These are phyloP conservation scores for Pseudococcus jackbeardsleyi DNA, from an alignment of 2,888 invertebrate genomes.

Conservation along the genomic window DNA sequence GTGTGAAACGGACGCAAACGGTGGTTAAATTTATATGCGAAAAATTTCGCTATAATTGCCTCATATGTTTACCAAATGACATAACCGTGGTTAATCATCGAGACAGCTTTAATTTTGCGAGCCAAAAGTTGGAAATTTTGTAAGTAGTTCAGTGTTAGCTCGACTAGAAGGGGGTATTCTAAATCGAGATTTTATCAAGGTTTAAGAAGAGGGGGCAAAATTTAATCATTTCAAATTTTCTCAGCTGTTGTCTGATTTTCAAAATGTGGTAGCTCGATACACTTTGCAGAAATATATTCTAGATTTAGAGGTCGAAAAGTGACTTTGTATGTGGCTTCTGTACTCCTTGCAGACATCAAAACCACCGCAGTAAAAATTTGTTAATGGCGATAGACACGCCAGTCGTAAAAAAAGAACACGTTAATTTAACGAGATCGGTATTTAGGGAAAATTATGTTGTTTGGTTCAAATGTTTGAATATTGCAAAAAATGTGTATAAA, in stretches of 20 bases:
- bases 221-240: too few relatives aligned
- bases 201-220: too few relatives aligned
- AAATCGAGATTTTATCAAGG: too few relatives aligned
- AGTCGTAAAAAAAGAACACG: not conserved
- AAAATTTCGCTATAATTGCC: slow-evolving; percentile 27
- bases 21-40: slow-evolving; percentile 4
- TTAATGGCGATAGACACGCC: not conserved
- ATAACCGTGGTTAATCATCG: not conserved
- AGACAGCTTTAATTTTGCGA: not conserved
- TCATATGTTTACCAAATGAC: slow-evolving; percentile 26
- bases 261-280: not conserved
- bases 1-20: not conserved
- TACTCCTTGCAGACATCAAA: not conserved
- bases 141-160: not conserved
- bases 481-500: too few relatives aligned
- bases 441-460: not conserved
- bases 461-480: not conserved
- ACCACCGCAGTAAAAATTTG: not conserved
- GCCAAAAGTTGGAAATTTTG: not conserved
- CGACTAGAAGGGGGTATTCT: not conserved
- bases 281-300: not conserved
- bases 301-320: not conserved
- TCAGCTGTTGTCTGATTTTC: too few relatives aligned
- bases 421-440: not conserved
- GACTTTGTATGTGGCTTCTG: not conserved